A percentile compares a stretch with the other conserved stretches of the same genome.
phyloP scores from a whole-genome alignment of 1,140 invertebrate species.

The Drosophila chauvacae region DNA sequence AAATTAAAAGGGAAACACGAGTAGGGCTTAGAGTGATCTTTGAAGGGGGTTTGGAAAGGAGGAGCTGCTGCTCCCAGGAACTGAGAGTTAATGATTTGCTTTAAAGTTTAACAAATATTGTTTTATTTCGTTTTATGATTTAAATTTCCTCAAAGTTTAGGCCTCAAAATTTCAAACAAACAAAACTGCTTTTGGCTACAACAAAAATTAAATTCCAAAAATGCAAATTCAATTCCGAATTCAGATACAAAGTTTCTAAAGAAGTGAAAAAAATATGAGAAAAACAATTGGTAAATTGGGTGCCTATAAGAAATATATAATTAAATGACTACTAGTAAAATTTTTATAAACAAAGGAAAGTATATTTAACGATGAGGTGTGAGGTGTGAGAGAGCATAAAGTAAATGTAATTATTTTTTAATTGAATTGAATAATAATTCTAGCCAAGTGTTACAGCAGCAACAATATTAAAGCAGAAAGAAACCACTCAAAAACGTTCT shows the following conservation, averaged over 20 bases:
- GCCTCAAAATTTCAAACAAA: conserved; percentile 53
- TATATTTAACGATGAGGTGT: conserved; percentile 64
- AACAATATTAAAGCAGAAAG: conserved; percentile 30
- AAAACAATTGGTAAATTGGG: conserved; percentile 84
- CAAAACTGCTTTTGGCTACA: conserved; percentile 38
- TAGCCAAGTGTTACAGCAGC: conserved; percentile 45
- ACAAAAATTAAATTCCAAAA: conserved; percentile 1
- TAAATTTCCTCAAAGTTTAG: conserved; percentile 18
- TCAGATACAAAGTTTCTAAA: conserved; percentile 41
- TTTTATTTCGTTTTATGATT: conserved; percentile 31
- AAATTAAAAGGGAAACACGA: conserved; percentile 1
- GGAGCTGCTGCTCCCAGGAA: background rate
- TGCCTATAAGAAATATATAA: conserved; percentile 82
- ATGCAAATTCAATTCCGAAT: conserved; percentile 38
- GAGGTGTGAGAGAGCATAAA: conserved; percentile 37
- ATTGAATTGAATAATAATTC: conserved; percentile 57
- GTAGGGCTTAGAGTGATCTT: conserved; percentile 4
- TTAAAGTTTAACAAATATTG: conserved; percentile 17
- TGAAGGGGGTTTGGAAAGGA: background rate
- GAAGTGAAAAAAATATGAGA: conserved; percentile 55
- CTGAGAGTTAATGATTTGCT: conserved; percentile 33
- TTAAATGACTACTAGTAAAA: conserved; percentile 83
- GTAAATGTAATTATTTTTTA: conserved; percentile 62
- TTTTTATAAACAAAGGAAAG: conserved; percentile 76
- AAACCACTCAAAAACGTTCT: conserved; percentile 84